Evolutionary conservation across 2,797 vertebrate genomes (phyloP).

Genomic region (Bovichtus diacanthus): DNA sequence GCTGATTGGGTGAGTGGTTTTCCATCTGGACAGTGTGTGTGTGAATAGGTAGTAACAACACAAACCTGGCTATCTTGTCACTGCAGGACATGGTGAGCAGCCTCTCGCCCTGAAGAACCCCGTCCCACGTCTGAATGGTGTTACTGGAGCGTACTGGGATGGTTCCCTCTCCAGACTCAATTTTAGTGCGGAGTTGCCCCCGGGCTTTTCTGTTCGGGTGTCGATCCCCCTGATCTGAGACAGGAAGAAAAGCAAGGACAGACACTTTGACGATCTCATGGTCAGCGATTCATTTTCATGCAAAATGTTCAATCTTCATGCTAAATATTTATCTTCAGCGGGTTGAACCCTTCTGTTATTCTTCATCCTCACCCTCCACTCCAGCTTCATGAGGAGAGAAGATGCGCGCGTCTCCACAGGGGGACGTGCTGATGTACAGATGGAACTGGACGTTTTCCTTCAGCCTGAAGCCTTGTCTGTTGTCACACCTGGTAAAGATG

Average conservation of each 20-base stretch:
- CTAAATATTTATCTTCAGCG: too few species aligned
- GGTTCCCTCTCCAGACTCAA: conserved; percentile 96
- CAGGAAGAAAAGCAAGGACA: not conserved
- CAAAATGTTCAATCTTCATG: too few species aligned
- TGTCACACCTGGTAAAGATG: conserved; percentile 89
- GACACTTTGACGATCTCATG: not conserved
- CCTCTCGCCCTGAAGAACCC: conserved; percentile 93
- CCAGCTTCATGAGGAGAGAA: conserved; percentile 96
- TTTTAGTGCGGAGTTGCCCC: conserved; percentile 94
- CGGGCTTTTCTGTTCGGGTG: conserved; percentile 94
- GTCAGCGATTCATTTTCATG: not conserved
- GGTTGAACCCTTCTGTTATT: not conserved
- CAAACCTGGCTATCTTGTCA: conserved; percentile 95
- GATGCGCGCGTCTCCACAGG: conserved; percentile 95
- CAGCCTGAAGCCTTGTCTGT: conserved; percentile 87
- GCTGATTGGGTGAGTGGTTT: too few species aligned
- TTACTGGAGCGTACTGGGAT: conserved; percentile 91
- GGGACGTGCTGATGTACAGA: conserved; percentile 96
- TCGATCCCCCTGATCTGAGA: conserved; percentile 91
- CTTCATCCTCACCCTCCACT: conserved; percentile 86
- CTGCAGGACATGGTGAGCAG: conserved; percentile 98
- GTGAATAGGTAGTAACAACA: not conserved
- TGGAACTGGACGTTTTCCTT: conserved; percentile 96
- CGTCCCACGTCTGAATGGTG: conserved; percentile 95
- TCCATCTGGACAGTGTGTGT: too few species aligned